Conservation (phyloP, 2,797 vertebrate genomes). For the Sebastes vulpes region DNA sequence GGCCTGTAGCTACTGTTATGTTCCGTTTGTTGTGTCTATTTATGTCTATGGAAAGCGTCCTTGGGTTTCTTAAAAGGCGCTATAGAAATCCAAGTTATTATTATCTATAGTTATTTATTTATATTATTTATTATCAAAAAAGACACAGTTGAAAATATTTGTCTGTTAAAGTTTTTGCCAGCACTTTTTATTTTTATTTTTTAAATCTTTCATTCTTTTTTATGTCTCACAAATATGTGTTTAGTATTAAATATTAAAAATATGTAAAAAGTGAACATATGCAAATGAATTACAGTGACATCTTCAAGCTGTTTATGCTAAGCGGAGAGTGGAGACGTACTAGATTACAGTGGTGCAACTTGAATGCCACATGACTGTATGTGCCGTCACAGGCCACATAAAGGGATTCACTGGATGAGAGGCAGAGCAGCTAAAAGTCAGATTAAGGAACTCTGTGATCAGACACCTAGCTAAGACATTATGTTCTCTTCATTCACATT, state of each 20-base stretch:
- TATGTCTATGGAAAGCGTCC: too few species aligned
- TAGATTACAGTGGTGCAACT: not conserved
- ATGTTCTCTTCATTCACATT: conserved; percentile 9
- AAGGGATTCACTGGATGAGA: not conserved
- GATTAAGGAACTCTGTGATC: not conserved
- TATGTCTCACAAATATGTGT: not conserved
- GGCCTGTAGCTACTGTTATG: too few species aligned
- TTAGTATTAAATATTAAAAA: not conserved
- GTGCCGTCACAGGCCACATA: not conserved
- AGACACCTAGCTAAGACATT: not conserved
- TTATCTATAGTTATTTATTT: too few species aligned
- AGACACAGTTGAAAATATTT: too few species aligned
- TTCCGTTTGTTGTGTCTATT: too few species aligned
- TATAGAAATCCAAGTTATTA: too few species aligned
- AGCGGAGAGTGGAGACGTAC: not conserved
- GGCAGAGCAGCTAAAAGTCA: not conserved
- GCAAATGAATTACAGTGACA: not conserved
- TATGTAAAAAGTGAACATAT: not conserved
- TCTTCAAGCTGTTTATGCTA: not conserved
- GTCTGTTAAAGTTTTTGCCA: too few species aligned
- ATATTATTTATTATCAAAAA: too few species aligned
- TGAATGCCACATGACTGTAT: not conserved
- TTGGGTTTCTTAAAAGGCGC: too few species aligned
- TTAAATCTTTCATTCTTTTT: not conserved
- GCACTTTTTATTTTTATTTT: too few species aligned